Evolutionary conservation across 1,140 invertebrate genomes (phyloP).

Genomic region (Pomacea maculata): DNA sequence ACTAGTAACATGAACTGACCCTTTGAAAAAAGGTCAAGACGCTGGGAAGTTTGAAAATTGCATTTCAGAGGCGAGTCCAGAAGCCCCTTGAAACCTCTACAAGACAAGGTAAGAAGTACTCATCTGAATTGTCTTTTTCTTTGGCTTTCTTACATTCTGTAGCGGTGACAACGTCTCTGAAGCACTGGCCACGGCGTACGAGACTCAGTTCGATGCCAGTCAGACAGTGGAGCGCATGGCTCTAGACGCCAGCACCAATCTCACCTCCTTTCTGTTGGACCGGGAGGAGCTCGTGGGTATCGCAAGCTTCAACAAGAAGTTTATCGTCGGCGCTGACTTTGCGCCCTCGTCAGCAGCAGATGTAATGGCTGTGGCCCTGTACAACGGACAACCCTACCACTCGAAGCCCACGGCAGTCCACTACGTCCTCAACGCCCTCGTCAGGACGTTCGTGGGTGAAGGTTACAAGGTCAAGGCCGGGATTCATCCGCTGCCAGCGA

Average conservation of each 20-base stretch:
- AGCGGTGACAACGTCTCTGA: slow-evolving; percentile 15
- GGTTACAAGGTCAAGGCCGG: slow-evolving; percentile 36
- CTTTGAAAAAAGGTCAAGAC: too few relatives aligned
- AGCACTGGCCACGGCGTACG: slow-evolving; percentile 19
- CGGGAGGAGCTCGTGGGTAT: slow-evolving; percentile 37
- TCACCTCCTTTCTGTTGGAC: slow-evolving; percentile 32
- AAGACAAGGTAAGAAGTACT: too few relatives aligned
- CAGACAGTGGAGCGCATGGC: not conserved
- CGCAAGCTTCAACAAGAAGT: slow-evolving; percentile 38
- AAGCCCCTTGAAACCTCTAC: too few relatives aligned
- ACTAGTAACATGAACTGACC: too few relatives aligned
- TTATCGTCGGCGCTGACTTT: slow-evolving; percentile 9
- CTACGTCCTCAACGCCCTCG: slow-evolving; percentile 68
- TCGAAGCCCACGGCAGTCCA: slow-evolving; percentile 71
- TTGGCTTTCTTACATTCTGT: too few relatives aligned
- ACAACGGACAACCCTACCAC: slow-evolving; percentile 74
- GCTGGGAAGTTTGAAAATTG: too few relatives aligned
- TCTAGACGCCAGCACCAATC: not conserved
- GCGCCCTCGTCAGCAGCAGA: slow-evolving; percentile 3
- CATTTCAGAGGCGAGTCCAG: too few relatives aligned
- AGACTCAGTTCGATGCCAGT: slow-evolving; percentile 12
- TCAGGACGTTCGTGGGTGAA: slow-evolving; percentile 53
- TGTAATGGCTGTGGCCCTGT: slow-evolving; percentile 48
- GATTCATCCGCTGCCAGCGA: slow-evolving; percentile 38
- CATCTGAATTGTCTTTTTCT: too few relatives aligned